These are phyloP conservation scores for Hydrotaea cyrtoneurina DNA, from an alignment of 2,888 invertebrate genomes.

Conservation along the genomic window DNA sequence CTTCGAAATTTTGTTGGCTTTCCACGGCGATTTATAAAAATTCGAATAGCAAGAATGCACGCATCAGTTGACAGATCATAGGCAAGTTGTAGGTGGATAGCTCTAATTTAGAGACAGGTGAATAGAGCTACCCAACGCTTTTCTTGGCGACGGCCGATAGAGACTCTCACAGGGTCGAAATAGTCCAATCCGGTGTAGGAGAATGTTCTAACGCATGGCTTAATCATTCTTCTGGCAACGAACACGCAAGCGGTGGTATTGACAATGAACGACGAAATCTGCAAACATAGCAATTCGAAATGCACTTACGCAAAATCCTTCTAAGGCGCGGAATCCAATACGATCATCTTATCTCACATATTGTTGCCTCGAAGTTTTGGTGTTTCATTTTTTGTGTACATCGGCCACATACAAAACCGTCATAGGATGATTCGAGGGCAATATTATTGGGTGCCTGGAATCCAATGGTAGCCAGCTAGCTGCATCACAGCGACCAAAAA, in stretches of 20 bases:
- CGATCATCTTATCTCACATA: slow-evolving; percentile 37
- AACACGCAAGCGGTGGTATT: neutral
- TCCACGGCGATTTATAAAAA: slow-evolving; percentile 61
- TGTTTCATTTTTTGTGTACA: slow-evolving; percentile 53
- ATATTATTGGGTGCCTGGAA: slow-evolving; percentile 50
- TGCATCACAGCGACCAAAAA: slow-evolving; percentile 54
- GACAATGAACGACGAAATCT: neutral
- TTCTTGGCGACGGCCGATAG: slow-evolving; percentile 43
- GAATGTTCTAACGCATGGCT: slow-evolving; percentile 12
- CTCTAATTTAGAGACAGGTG: slow-evolving; percentile 54
- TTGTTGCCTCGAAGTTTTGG: slow-evolving; percentile 57
- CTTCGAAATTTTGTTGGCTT: slow-evolving; percentile 42
- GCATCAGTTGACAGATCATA: slow-evolving; percentile 63
- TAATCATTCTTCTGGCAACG: slow-evolving; percentile 3
- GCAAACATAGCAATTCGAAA: neutral
- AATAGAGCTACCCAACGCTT: slow-evolving; percentile 57
- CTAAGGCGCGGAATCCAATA: slow-evolving; percentile 25
- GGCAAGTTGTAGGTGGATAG: slow-evolving; percentile 55
- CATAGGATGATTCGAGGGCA: slow-evolving; percentile 47
- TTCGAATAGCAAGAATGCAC: slow-evolving; percentile 63
- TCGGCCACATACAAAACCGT: slow-evolving; percentile 40
- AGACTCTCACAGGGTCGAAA: slow-evolving; percentile 61
- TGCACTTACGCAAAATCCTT: neutral
- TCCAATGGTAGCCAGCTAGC: slow-evolving; percentile 59
- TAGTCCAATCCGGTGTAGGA: slow-evolving; percentile 55